Percentiles rank a stretch among this genome's conserved stretches.
Conservation (phyloP, 2,888 invertebrate genomes). For the Psococerastis gibbosa region DNA sequence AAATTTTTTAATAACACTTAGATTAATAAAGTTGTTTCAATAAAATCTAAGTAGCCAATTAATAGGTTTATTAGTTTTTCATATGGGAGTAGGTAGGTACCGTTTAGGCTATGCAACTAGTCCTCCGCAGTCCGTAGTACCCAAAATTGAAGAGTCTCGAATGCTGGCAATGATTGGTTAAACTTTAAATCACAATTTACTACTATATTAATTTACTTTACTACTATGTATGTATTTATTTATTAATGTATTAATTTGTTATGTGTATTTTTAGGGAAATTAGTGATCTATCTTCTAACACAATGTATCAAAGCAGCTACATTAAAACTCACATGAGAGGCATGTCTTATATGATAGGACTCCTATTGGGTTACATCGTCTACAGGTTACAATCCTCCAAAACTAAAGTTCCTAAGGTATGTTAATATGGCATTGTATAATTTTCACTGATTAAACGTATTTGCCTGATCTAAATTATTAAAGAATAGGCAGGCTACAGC, state of each 20-base stretch:
- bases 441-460: too few relatives aligned
- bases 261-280: slow-evolving; percentile 36
- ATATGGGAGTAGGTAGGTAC: too few relatives aligned
- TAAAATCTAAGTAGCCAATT: too few relatives aligned
- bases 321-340: slow-evolving; percentile 60
- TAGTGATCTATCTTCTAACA: slow-evolving; percentile 38
- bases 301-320: slow-evolving; percentile 42
- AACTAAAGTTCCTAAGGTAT: slow-evolving; percentile 28
- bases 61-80: too few relatives aligned
- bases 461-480: too few relatives aligned
- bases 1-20: too few relatives aligned
- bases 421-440: slow-evolving; percentile 21
- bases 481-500: too few relatives aligned
- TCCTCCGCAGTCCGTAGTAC: too few relatives aligned
- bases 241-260: slow-evolving; percentile 12
- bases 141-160: too few relatives aligned
- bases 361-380: slow-evolving; percentile 42
- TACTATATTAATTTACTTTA: slow-evolving; percentile 5
- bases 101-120: too few relatives aligned
- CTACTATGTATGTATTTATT: slow-evolving; percentile 2
- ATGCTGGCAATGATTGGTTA: too few relatives aligned
- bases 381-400: slow-evolving; percentile 38
- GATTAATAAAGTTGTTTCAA: too few relatives aligned
- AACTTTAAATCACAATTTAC: neutral
- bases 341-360: slow-evolving; percentile 45